Conservation (phyloP, 2,797 vertebrate species). For the Thripadectes ignobilis region DNA sequence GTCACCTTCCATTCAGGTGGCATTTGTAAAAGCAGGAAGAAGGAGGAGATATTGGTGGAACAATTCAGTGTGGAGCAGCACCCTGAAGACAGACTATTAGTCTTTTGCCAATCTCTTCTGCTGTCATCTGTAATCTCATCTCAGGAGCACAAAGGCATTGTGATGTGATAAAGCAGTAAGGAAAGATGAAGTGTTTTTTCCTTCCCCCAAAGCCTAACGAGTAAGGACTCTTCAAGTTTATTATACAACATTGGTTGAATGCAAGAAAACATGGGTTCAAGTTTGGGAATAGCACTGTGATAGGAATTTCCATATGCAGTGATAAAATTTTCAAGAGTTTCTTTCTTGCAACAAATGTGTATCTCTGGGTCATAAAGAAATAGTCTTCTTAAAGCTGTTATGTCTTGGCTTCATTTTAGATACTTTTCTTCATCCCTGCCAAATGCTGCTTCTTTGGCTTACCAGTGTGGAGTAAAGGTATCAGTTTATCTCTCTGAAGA, state of each 20-base stretch:
- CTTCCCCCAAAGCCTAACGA: neutral
- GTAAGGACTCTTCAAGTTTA: neutral
- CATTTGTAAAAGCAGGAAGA: neutral
- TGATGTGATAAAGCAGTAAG: neutral
- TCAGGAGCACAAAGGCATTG: neutral
- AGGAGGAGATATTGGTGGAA: neutral
- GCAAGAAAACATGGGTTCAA: neutral
- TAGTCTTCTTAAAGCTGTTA: neutral
- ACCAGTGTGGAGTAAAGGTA: neutral
- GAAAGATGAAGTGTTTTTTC: neutral
- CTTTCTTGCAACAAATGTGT: neutral
- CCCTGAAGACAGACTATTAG: neutral
- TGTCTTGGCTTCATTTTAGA: neutral
- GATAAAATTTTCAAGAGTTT: neutral
- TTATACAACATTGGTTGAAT: neutral
- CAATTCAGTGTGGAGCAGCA: neutral
- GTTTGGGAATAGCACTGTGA: neutral
- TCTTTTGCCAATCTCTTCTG: neutral
- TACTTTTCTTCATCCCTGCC: neutral
- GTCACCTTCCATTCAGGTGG: neutral
- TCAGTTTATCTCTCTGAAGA: neutral
- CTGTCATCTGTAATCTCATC: neutral
- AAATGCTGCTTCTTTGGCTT: neutral
- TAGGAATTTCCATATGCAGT: slow-evolving; percentile 1
- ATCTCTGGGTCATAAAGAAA: neutral